Conservation (phyloP, 53 echinoderm and acorn worm genomes). For the Glandiceps talaboti region DNA sequence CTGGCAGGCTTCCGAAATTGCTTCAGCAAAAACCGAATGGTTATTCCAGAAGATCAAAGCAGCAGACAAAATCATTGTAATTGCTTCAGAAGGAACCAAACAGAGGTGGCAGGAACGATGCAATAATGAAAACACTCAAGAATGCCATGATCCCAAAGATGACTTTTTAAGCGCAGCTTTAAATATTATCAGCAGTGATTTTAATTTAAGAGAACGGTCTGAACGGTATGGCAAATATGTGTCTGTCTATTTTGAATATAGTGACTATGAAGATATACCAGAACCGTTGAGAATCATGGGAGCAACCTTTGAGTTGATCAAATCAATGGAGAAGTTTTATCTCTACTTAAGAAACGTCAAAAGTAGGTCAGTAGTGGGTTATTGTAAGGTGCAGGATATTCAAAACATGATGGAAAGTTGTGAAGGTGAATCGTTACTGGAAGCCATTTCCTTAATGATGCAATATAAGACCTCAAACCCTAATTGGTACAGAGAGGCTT, state of each 20-base stretch:
- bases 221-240: neutral
- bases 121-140: neutral
- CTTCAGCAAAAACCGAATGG: constrained; percentile 18
- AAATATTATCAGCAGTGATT: neutral
- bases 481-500: neutral
- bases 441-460: neutral
- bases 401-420: neutral
- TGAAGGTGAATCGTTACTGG: neutral
- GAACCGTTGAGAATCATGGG: neutral
- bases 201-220: neutral
- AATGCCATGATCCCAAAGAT: neutral
- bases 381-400: neutral
- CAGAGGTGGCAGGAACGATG: constrained; percentile 9
- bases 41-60: constrained; percentile 17
- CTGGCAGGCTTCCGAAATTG: constrained; percentile 22
- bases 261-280: neutral
- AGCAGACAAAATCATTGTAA: constrained; percentile 21
- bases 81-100: constrained; percentile 24
- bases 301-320: neutral
- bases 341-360: neutral
- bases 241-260: neutral
- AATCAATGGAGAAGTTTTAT: neutral
- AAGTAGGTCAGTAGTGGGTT: neutral
- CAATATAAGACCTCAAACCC: neutral
- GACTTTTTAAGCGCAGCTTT: neutral